These are phyloP conservation scores for Crossocerus cetratus DNA, from an alignment of 2,888 invertebrate genomes.

Conservation along the genomic window DNA sequence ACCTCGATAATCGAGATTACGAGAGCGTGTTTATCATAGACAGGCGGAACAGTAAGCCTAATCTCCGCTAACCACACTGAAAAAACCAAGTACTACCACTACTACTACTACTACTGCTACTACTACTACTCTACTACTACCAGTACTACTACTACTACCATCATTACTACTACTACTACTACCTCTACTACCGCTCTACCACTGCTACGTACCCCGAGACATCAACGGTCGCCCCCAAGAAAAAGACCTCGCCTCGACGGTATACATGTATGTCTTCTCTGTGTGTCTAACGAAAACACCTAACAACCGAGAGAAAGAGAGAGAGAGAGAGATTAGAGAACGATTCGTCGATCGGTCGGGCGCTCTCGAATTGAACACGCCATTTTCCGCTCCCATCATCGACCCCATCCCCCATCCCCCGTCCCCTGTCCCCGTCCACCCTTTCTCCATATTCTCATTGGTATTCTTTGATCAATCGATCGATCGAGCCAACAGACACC, in stretches of 20 bases:
- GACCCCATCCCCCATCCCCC: too few relatives aligned
- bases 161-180: slow-evolving; percentile 41
- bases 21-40: slow-evolving; percentile 86
- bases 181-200: slow-evolving; percentile 35
- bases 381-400: too few relatives aligned
- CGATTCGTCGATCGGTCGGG: slow-evolving; percentile 45
- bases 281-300: slow-evolving; percentile 39
- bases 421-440: too few relatives aligned
- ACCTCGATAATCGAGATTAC: slow-evolving; percentile 82
- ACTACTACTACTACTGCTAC: slow-evolving; percentile 52
- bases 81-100: slow-evolving; percentile 58
- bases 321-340: slow-evolving; percentile 18
- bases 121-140: slow-evolving; percentile 53
- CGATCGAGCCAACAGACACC: slow-evolving; percentile 61
- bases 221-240: slow-evolving; percentile 60
- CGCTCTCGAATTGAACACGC: not conserved
- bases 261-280: slow-evolving; percentile 55
- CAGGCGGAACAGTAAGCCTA: slow-evolving; percentile 78
- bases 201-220: slow-evolving; percentile 59
- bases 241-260: slow-evolving; percentile 52
- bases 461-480: slow-evolving; percentile 56
- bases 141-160: slow-evolving; percentile 52
- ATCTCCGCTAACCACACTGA: slow-evolving; percentile 75
- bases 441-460: slow-evolving; percentile 15
- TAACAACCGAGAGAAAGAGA: slow-evolving; percentile 10